Evolutionary conservation across 2,797 vertebrate species (phyloP).

Genomic region (Brachymystax lenok): DNA sequence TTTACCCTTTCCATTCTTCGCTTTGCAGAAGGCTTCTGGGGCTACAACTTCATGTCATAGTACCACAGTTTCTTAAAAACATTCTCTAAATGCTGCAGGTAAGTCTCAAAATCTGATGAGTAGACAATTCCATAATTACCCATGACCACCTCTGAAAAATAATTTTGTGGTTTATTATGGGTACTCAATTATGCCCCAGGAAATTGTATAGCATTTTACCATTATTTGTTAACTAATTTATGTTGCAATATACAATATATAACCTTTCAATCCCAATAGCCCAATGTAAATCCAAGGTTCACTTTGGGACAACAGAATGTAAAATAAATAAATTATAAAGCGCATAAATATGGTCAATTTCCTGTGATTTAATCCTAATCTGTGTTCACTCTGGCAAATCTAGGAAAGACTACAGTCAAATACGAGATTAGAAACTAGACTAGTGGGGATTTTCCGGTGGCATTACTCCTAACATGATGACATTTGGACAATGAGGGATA

Average conservation of each 20-base stretch:
- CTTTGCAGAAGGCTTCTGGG: too few relatives aligned
- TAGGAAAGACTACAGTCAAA: constrained; percentile 25
- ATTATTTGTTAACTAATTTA: background rate
- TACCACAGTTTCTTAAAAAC: too few relatives aligned
- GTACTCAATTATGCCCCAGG: background rate
- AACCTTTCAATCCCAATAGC: background rate
- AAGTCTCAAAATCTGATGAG: too few relatives aligned
- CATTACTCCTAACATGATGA: constrained; percentile 28
- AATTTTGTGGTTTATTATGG: too few relatives aligned
- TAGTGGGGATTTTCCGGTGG: constrained; percentile 27
- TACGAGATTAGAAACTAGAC: constrained; percentile 36
- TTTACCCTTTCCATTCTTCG: too few relatives aligned
- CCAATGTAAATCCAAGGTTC: constrained; percentile 3
- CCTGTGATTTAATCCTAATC: constrained; percentile 32
- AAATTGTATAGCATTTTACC: too few relatives aligned
- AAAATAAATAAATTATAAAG: constrained; percentile 25
- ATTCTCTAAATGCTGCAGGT: too few relatives aligned
- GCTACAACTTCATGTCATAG: too few relatives aligned
- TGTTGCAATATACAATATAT: background rate
- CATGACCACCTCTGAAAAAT: too few relatives aligned
- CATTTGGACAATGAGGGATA: constrained; percentile 29
- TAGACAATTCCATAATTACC: too few relatives aligned
- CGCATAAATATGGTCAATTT: constrained; percentile 29
- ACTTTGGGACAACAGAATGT: background rate
- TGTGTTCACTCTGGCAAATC: constrained; percentile 27